Conservation (phyloP, 2,113 vertebrate genomes). For the Actinemys pallida region DNA sequence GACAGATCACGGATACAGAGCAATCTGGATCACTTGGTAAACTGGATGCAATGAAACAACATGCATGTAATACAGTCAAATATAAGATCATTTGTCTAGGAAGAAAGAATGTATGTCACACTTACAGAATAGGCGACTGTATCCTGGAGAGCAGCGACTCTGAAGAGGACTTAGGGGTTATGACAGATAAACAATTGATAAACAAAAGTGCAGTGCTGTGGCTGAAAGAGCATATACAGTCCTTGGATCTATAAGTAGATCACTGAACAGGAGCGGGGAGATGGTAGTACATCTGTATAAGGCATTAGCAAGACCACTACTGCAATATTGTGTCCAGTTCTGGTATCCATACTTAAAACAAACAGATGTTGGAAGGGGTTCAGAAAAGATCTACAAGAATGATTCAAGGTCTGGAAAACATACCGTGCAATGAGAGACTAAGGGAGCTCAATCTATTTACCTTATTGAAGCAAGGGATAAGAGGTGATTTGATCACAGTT, state of each 20-base stretch:
- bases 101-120: no score
- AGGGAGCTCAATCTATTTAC: neutral
- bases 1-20: neutral
- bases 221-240: neutral
- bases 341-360: neutral
- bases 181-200: no score
- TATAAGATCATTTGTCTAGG: neutral
- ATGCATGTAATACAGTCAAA: neutral
- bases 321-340: neutral
- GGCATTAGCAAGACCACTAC: neutral
- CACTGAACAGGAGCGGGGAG: neutral
- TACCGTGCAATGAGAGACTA: neutral
- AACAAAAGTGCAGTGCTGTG: neutral
- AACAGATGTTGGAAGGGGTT: neutral
- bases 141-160: neutral
- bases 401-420: neutral
- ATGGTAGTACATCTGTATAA: neutral
- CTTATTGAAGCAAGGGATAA: neutral
- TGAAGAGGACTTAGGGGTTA: no score
- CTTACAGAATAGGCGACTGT: neutral
- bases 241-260: neutral
- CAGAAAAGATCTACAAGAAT: constrained; percentile 26
- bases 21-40: neutral
- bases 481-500: neutral
- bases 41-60: no score